Conservation (phyloP, 2,888 invertebrate genomes). For the Synergus itoensis region DNA sequence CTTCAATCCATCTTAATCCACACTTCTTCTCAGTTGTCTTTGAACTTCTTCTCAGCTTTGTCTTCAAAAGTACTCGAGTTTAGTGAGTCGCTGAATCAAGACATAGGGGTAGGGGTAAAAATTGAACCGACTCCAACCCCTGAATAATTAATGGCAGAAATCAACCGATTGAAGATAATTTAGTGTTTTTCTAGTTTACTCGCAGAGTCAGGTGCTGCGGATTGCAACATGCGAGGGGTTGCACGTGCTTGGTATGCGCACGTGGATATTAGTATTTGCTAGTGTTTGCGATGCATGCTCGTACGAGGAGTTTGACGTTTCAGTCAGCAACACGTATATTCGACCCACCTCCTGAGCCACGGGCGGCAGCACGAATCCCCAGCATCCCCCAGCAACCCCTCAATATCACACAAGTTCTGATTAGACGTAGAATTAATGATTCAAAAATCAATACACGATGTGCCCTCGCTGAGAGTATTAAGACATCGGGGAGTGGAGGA, state of each 20-base stretch:
- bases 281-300: slow-evolving; percentile 42
- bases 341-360: slow-evolving; percentile 48
- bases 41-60: too few species aligned
- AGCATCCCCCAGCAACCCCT: slow-evolving; percentile 62
- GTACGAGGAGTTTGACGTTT: slow-evolving; percentile 64
- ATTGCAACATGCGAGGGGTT: slow-evolving; percentile 42
- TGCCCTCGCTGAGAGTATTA: slow-evolving; percentile 67
- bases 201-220: slow-evolving; percentile 41
- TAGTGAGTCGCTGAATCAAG: neutral
- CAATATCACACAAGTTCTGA: slow-evolving; percentile 71
- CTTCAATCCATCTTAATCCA: too few species aligned
- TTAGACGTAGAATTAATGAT: slow-evolving; percentile 78
- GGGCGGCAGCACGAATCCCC: slow-evolving; percentile 57
- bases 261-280: slow-evolving; percentile 57
- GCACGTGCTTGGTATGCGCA: slow-evolving; percentile 67
- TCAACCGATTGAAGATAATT: neutral
- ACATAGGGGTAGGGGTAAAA: neutral
- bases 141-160: neutral
- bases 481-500: slow-evolving; percentile 65
- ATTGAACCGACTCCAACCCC: neutral
- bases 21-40: too few species aligned
- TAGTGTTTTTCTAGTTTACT: slow-evolving; percentile 7
- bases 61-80: too few species aligned
- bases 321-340: slow-evolving; percentile 63
- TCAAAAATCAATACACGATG: slow-evolving; percentile 76